phyloP scores from a whole-genome alignment of 2,113 vertebrate genomes.

The Pseudopipra pipra region DNA sequence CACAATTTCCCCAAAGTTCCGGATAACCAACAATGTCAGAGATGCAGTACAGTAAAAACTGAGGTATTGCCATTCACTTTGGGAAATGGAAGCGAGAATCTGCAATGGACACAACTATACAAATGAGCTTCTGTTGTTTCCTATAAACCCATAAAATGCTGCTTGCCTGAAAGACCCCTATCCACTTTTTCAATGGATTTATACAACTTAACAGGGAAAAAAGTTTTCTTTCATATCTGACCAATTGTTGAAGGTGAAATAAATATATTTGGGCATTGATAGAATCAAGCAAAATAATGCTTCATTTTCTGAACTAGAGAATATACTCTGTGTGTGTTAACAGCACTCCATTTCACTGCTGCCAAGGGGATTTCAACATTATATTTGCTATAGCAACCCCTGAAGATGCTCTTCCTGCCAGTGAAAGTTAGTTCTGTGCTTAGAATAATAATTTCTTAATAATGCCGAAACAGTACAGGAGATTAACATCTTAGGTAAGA shows the following conservation, averaged over 20 bases:
- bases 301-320: background rate
- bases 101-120: background rate
- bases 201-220: background rate
- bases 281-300: background rate
- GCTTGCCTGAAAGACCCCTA: background rate
- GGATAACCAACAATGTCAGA: background rate
- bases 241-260: background rate
- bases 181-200: background rate
- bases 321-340: background rate
- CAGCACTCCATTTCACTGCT: background rate
- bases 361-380: background rate
- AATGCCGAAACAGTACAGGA: background rate
- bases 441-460: conserved; percentile 31
- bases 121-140: background rate
- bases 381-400: conserved; percentile 9
- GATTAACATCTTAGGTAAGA: background rate
- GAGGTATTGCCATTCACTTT: background rate
- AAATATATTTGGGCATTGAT: background rate
- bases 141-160: background rate
- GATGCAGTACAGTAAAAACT: background rate
- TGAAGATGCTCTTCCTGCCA: background rate
- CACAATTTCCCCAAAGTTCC: background rate
- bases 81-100: background rate
- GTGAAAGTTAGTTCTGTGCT: background rate
- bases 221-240: background rate